These are phyloP conservation scores for Tricholauxania praeusta DNA, from an alignment of 2,888 invertebrate genomes.

Conservation along the genomic window DNA sequence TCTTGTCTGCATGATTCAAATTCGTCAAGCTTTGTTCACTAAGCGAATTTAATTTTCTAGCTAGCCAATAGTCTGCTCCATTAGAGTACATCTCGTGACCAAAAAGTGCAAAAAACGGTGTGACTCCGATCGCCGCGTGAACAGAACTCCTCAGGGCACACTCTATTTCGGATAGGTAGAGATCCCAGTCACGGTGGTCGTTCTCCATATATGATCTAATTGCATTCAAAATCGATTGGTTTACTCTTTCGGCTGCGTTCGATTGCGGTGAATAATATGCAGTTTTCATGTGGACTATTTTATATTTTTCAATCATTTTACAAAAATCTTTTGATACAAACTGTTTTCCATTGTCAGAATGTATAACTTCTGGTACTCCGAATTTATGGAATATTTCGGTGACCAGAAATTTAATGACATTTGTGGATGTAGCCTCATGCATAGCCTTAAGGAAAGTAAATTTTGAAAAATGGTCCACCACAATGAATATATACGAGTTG, in stretches of 20 bases:
- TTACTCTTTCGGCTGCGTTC: constrained; percentile 58
- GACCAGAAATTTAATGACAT: too few species aligned
- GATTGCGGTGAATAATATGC: constrained; percentile 56
- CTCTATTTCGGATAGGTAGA: constrained; percentile 38
- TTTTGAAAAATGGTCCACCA: too few species aligned
- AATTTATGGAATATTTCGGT: too few species aligned
- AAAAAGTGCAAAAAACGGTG: constrained; percentile 37
- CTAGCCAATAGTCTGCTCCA: constrained; percentile 26
- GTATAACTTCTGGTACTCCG: too few species aligned
- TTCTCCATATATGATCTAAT: constrained; percentile 44
- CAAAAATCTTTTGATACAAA: constrained; percentile 45
- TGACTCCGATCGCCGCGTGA: constrained; percentile 36
- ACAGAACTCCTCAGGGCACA: constrained; percentile 38
- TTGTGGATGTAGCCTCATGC: too few species aligned
- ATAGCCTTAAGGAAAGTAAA: too few species aligned
- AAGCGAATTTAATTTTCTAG: too few species aligned
- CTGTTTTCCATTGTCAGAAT: constrained; percentile 51
- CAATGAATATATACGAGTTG: too few species aligned
- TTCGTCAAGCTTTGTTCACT: too few species aligned
- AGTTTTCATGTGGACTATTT: constrained; percentile 45
- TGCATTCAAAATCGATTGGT: constrained; percentile 53
- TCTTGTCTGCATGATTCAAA: too few species aligned
- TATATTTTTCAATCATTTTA: constrained; percentile 38
- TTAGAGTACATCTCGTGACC: constrained; percentile 25
- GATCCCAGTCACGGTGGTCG: constrained; percentile 43